Conservation (phyloP, 2,113 vertebrate species). For the Herpetotheres cachinnans region DNA sequence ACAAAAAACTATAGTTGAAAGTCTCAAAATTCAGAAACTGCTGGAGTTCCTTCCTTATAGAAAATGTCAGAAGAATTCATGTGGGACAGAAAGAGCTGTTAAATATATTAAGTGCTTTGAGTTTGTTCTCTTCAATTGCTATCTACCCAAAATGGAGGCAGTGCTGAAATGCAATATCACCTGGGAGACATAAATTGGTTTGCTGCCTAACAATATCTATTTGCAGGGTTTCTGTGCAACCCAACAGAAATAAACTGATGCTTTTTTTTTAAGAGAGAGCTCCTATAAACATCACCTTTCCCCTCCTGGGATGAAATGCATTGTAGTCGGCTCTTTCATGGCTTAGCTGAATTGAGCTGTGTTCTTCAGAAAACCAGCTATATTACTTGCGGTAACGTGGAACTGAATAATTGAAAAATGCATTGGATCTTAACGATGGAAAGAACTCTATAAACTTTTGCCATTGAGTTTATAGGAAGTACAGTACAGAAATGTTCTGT, state of each 20-base stretch:
- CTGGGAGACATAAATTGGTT: not conserved
- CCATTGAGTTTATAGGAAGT: not conserved
- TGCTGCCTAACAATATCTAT: not conserved
- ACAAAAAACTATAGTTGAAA: not conserved
- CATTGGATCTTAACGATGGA: not conserved
- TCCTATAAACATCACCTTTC: not conserved
- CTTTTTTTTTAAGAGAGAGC: not conserved
- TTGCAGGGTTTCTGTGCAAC: not conserved
- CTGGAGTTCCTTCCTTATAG: not conserved
- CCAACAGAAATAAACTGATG: not conserved
- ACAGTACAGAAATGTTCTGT: not conserved
- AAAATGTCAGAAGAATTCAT: not conserved
- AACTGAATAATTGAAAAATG: not conserved
- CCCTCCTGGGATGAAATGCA: not conserved
- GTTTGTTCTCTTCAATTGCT: not conserved
- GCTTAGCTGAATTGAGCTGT: not conserved
- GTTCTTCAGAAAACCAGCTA: not conserved
- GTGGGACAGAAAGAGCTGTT: not conserved
- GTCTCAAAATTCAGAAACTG: not conserved
- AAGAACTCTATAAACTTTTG: not conserved
- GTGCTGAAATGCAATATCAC: not conserved
- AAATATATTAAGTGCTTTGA: not conserved
- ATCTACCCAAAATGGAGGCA: not conserved
- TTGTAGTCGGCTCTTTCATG: not conserved
- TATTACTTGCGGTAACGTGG: not conserved